Percentiles rank a stretch among this genome's conserved stretches.
phyloP scores from a whole-genome alignment of 1,140 invertebrate species.

The Camponotus vicinus region DNA sequence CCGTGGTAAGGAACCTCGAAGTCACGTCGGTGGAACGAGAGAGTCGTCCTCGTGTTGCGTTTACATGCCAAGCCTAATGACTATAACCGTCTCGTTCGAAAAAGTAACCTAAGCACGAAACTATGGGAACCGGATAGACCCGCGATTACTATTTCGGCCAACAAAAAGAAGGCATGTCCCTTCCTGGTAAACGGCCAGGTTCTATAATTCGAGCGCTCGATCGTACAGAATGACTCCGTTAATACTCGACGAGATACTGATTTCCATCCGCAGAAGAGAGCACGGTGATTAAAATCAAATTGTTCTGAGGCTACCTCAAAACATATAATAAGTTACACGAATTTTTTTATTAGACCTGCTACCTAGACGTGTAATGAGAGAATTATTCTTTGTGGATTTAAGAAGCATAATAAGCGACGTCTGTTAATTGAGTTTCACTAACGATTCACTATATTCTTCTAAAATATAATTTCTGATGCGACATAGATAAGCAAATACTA shows the following conservation, averaged over 20 bases:
- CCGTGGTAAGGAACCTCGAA: neutral
- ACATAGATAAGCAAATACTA: neutral
- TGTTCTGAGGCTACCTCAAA: neutral
- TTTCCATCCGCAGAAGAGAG: neutral
- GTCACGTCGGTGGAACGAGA: slow-evolving; percentile 5
- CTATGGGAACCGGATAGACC: slow-evolving; percentile 64
- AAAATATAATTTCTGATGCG: no score
- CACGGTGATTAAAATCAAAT: neutral
- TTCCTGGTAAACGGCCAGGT: slow-evolving; percentile 17
- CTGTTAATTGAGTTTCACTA: no score
- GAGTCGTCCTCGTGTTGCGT: slow-evolving; percentile 52
- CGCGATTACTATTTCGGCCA: slow-evolving; percentile 48
- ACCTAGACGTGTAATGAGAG: neutral
- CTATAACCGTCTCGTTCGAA: slow-evolving; percentile 68
- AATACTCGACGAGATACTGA: neutral
- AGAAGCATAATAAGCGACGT: no score
- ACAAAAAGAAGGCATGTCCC: neutral
- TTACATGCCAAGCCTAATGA: slow-evolving; percentile 77
- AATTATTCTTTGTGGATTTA: no score
- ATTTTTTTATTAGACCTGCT: neutral
- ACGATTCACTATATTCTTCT: no score
- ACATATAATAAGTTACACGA: neutral
- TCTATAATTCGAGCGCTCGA: slow-evolving; percentile 30
- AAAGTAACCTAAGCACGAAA: slow-evolving; percentile 66
- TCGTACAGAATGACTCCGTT: slow-evolving; percentile 9